Evolutionary conservation across 2,888 invertebrate species (phyloP).

Genomic region (Zygothrica quintamaculata): DNA sequence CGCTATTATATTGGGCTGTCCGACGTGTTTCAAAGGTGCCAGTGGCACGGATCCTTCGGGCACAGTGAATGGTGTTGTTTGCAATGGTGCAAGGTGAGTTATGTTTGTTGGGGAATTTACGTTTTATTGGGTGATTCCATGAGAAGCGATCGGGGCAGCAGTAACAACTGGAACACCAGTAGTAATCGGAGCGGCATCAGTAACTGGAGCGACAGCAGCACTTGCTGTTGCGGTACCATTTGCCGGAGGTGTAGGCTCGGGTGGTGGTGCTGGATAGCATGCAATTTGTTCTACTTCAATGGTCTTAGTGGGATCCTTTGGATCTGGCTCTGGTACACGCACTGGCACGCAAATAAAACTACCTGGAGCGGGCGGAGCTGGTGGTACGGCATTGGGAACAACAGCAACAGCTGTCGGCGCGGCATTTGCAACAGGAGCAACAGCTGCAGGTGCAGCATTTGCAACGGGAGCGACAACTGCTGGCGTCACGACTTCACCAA

Average conservation of each 20-base stretch:
- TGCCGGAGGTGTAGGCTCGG: constrained; percentile 50
- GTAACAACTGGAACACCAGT: constrained; percentile 17
- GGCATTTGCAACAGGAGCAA: constrained; percentile 3
- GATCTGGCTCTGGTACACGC: constrained; percentile 82
- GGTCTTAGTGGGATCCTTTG: constrained; percentile 80
- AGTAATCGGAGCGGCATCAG: constrained; percentile 28
- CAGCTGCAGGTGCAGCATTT: background rate
- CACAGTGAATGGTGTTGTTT: constrained; percentile 54
- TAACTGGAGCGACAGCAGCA: constrained; percentile 31
- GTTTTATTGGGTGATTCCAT: constrained; percentile 2
- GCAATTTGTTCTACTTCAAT: constrained; percentile 82
- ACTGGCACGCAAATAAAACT: constrained; percentile 82
- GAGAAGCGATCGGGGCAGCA: constrained; percentile 1
- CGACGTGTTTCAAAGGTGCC: constrained; percentile 61
- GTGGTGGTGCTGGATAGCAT: constrained; percentile 82
- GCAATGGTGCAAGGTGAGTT: constrained; percentile 54
- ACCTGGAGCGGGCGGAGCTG: constrained; percentile 64
- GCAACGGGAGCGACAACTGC: no score
- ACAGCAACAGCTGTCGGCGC: constrained; percentile 10
- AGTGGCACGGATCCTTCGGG: constrained; percentile 74
- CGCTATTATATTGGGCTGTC: constrained; percentile 66
- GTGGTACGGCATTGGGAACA: constrained; percentile 29
- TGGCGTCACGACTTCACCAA: no score
- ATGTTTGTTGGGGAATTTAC: constrained; percentile 11
- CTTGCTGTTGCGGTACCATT: constrained; percentile 37